Evolutionary conservation across 2,797 vertebrate genomes (phyloP), one percentile per base, ranked within the genome.

Genomic region (Semotilus atromaculatus): DNA sequence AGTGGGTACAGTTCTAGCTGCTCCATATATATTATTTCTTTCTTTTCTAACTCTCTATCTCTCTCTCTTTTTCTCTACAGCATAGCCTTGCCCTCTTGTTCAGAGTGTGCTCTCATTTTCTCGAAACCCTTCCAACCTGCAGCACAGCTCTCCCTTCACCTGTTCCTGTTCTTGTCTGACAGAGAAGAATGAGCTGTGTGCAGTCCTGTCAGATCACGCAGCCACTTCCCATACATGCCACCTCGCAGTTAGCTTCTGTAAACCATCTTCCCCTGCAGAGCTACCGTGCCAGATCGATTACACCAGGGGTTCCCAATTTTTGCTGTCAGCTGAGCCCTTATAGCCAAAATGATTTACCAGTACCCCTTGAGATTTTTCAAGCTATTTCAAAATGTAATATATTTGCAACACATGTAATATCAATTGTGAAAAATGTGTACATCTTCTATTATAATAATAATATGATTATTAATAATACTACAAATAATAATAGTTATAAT

Each of bases 171-270:
- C 48, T 36, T 84, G 67, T 78, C 66, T 71, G 74, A 84, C 82
- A 78, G 74, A 77, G 82, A 84, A 78, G 51, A 78, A 84, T 60
- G 64, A 78, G 64, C 55, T 4, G 16, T 48, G 72, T 71, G 53
- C 77, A 86, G 64, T 40, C 81, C 81, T 83, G 90, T 90, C 88
- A 84, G 81, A 89, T 92, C 89, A 87, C 80, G 90, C 85, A 91
- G 89, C 79, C 89, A 89, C 13, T 77, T 77, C 16, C 64, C 1
- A 21, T 71, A 45, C 64, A 84, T 60, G 66, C 66, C 21, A 58
- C 74, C 55, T 67, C 13, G 0, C 51, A 68, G 64, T 62, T n/a
- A 18, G 45, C 60, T 64, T 67, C 81, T 74, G n/a, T 58, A 68
- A 75, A 70, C 45, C 43, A 67, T 66, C 60, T 66, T 80, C 16